Conservation (phyloP, 2,113 vertebrate species). For the Ornithorhynchus anatinus region DNA sequence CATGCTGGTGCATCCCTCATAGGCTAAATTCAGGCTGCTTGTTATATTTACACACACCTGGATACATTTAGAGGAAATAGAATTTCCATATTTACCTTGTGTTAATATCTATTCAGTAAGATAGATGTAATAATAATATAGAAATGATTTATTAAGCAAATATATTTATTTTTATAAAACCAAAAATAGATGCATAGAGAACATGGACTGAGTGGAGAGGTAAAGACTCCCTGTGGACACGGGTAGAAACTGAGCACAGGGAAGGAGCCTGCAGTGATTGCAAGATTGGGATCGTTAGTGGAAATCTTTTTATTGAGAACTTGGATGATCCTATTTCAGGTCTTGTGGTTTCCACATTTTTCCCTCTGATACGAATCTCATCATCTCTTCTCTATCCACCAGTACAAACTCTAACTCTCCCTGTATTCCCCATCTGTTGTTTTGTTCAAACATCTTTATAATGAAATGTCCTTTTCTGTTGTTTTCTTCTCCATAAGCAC, state of each 20-base stretch:
- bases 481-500: too few relatives aligned
- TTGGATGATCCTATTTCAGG: conserved; percentile 21
- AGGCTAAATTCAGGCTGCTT: conserved; percentile 36
- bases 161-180: conserved; percentile 77
- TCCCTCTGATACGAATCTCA: too few relatives aligned
- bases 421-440: conserved; percentile 6
- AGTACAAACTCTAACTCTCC: conserved; percentile 15
- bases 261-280: conserved; percentile 10
- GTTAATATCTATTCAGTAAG: conserved; percentile 65
- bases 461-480: too few relatives aligned
- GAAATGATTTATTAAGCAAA: conserved; percentile 67
- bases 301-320: conserved; percentile 21
- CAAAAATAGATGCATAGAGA: conserved; percentile 51
- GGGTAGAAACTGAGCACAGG: too few relatives aligned
- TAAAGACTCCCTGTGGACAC: too few relatives aligned
- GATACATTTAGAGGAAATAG: conserved; percentile 48
- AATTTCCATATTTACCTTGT: conserved; percentile 58
- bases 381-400: not conserved
- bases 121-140: conserved; percentile 50
- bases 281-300: conserved; percentile 18
- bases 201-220: conserved; percentile 49
- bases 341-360: conserved; percentile 28
- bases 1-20: conserved; percentile 5
- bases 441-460: not conserved
- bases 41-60: conserved; percentile 36